A percentile compares a stretch with the other conserved stretches of the same genome.
Conservation (phyloP, 53 echinoderm and acorn worm species). For the Antedon mediterranea region DNA sequence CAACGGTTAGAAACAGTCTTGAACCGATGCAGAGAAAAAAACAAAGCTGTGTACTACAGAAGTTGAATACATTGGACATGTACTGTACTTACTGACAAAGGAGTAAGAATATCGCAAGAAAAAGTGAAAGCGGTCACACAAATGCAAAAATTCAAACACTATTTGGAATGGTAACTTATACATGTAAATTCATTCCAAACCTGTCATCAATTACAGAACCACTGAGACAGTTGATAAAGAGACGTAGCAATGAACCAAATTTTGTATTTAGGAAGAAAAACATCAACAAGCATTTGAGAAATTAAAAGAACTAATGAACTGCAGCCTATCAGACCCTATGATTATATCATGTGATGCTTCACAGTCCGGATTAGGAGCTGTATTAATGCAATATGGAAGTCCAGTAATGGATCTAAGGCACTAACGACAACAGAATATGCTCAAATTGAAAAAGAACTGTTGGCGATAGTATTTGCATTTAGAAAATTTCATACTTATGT, state of each 20-base stretch:
- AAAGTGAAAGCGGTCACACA: conserved; percentile 7
- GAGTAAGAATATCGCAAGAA: conserved; percentile 1
- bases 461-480: conserved; percentile 14
- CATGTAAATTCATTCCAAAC: conserved; percentile 10
- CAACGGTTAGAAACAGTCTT: neutral
- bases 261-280: neutral
- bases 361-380: conserved; percentile 14
- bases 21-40: neutral
- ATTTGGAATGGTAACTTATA: conserved; percentile 13
- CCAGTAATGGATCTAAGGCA: conserved; percentile 13
- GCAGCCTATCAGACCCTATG: conserved; percentile 12
- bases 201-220: conserved; percentile 15
- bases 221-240: conserved; percentile 15
- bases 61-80: conserved; percentile 11
- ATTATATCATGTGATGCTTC: conserved; percentile 20
- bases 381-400: conserved; percentile 14
- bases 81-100: conserved; percentile 2
- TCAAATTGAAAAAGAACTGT: conserved; percentile 13
- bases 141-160: conserved; percentile 7
- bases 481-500: conserved; percentile 19
- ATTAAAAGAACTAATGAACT: neutral
- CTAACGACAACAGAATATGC: conserved; percentile 10
- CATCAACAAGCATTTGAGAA: neutral
- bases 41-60: conserved; percentile 5
- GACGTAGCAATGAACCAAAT: neutral